phyloP scores from a whole-genome alignment of 2,113 vertebrate genomes.

The Arizona elegans region DNA sequence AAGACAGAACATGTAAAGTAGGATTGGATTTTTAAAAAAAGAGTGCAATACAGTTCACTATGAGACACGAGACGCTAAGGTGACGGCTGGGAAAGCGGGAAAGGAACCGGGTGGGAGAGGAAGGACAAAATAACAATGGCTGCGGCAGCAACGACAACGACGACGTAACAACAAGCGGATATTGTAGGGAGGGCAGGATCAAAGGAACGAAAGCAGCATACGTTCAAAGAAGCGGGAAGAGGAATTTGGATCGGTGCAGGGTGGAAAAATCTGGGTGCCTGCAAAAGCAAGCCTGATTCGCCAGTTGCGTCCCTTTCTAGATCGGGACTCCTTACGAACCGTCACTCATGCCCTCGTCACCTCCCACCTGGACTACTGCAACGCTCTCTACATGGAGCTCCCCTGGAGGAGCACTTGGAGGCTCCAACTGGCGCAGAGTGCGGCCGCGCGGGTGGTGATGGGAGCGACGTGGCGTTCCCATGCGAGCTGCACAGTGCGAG shows the following conservation, averaged over 20 bases:
- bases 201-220: conserved; percentile 51
- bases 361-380: too few species aligned
- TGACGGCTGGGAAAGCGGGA: conserved; percentile 51
- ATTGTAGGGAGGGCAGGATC: background rate
- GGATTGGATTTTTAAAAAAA: conserved; percentile 68
- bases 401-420: too few species aligned
- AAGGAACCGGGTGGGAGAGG: background rate
- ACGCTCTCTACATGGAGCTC: too few species aligned
- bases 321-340: too few species aligned
- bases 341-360: too few species aligned
- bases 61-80: conserved; percentile 63
- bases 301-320: too few species aligned
- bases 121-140: background rate
- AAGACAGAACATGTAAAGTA: conserved; percentile 98
- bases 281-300: background rate
- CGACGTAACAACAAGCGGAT: background rate
- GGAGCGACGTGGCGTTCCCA: too few species aligned
- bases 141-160: background rate
- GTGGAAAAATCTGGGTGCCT: conserved; percentile 38
- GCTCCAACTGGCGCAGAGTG: too few species aligned
- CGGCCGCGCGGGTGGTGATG: too few species aligned
- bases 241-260: conserved; percentile 36
- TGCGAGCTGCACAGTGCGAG: too few species aligned
- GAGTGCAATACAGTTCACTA: conserved; percentile 68
- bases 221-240: conserved; percentile 48